Evolutionary conservation across 2,888 invertebrate genomes (phyloP).

Genomic region (Prosapia bicincta): DNA sequence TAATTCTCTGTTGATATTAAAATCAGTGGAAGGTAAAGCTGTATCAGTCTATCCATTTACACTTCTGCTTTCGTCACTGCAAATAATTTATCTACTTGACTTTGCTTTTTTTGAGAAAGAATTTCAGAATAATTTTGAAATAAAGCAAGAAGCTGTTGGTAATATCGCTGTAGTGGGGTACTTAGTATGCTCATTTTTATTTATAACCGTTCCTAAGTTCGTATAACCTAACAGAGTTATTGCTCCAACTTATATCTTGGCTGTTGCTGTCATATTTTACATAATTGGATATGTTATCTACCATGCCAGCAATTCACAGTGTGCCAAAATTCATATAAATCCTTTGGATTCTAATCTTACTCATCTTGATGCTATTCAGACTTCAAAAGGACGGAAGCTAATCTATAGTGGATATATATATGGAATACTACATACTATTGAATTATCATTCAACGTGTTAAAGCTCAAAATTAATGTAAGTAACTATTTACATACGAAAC

Average conservation of each 20-base stretch:
- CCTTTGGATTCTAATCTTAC: constrained; percentile 65
- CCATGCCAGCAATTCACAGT: constrained; percentile 70
- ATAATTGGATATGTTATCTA: constrained; percentile 66
- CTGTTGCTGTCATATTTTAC: constrained; percentile 51
- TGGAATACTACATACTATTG: no score
- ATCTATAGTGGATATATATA: constrained; percentile 68
- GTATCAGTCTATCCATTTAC: constrained; percentile 41
- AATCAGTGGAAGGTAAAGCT: constrained; percentile 37
- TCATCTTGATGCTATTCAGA: constrained; percentile 67
- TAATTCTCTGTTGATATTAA: constrained; percentile 44
- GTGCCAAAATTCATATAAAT: constrained; percentile 76
- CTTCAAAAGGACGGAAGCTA: constrained; percentile 71
- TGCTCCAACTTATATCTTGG: constrained; percentile 54
- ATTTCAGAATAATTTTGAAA: constrained; percentile 61
- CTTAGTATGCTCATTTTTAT: constrained; percentile 67
- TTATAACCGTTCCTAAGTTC: constrained; percentile 65
- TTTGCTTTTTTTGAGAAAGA: constrained; percentile 59
- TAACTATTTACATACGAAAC: no score
- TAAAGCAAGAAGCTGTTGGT: constrained; percentile 77
- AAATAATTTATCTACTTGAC: constrained; percentile 58
- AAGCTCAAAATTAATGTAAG: no score
- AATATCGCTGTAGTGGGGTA: constrained; percentile 67
- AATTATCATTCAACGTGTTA: no score
- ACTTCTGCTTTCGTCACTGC: constrained; percentile 51
- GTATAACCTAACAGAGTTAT: constrained; percentile 46